Evolutionary conservation across 2,113 vertebrate genomes (phyloP).

Genomic region (Embiotoca jacksoni): DNA sequence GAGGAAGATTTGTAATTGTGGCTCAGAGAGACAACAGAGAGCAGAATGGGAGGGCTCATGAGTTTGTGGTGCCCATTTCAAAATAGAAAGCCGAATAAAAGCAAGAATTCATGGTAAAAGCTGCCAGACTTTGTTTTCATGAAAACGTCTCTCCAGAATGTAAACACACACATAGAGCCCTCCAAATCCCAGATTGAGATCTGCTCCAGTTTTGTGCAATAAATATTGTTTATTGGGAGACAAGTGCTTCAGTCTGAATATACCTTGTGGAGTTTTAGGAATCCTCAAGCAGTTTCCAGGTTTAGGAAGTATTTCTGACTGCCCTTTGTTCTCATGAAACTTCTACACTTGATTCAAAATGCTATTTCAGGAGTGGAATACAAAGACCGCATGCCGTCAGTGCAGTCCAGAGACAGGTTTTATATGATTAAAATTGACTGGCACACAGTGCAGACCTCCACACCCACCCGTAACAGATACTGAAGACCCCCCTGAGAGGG

Average conservation of each 20-base stretch:
- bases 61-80: conserved; percentile 31
- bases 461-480: conserved; percentile 68
- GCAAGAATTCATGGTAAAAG: conserved; percentile 22
- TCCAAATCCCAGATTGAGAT: conserved; percentile 9
- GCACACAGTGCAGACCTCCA: conserved; percentile 61
- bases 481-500: conserved; percentile 73
- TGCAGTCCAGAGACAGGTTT: conserved; percentile 61
- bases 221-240: not conserved
- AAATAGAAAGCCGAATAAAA: conserved; percentile 38
- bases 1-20: conserved; percentile 73
- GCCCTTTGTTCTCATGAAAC: conserved; percentile 46
- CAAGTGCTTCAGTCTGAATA: conserved; percentile 1
- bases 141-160: conserved; percentile 15
- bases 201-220: not conserved
- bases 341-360: conserved; percentile 30
- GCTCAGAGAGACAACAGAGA: conserved; percentile 51
- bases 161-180: not conserved
- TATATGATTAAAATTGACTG: conserved; percentile 82
- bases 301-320: conserved; percentile 12
- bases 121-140: conserved; percentile 32
- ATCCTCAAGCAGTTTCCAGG: not conserved
- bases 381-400: conserved; percentile 59
- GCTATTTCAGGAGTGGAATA: conserved; percentile 39
- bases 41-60: conserved; percentile 33
- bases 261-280: not conserved